Conservation (phyloP, 2,888 invertebrate genomes). For the Blastobasis adustella region DNA sequence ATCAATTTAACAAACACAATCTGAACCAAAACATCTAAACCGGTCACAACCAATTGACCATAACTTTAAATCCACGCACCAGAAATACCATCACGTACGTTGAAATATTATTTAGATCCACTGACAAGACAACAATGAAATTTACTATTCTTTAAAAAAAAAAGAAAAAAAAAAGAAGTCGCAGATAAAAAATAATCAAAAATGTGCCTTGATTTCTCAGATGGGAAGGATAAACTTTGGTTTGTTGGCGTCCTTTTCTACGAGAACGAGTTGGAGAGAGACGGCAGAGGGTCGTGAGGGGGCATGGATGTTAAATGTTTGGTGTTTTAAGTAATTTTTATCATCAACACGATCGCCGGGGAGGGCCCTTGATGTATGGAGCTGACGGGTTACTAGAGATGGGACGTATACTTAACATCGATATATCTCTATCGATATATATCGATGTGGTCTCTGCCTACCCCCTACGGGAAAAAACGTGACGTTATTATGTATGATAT, state of each 20-base stretch:
- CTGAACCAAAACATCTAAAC: conserved; percentile 26
- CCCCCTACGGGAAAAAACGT: too few species aligned
- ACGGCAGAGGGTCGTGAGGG: conserved; percentile 37
- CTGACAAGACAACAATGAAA: conserved; percentile 50
- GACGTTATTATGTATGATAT: too few species aligned
- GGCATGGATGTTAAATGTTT: conserved; percentile 64
- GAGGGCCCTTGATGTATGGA: conserved; percentile 65
- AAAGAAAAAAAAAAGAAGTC: too few species aligned
- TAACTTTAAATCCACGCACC: conserved; percentile 42
- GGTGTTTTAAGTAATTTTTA: conserved; percentile 74
- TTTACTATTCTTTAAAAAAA: conserved; percentile 34
- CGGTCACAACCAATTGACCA: conserved; percentile 45
- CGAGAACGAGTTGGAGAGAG: conserved; percentile 16
- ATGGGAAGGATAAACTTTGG: conserved; percentile 30
- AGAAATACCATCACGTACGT: conserved; percentile 53
- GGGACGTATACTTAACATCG: conserved; percentile 13
- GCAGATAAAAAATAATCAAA: conserved; percentile 9
- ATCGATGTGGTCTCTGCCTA: too few species aligned
- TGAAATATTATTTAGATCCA: conserved; percentile 48
- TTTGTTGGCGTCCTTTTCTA: conserved; percentile 21
- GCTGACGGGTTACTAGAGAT: conserved; percentile 51
- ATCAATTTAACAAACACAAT: conserved; percentile 38
- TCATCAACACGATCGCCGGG: conserved; percentile 69
- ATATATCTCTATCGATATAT: too few species aligned
- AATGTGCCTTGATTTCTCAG: conserved; percentile 22